Percentiles rank a stretch among this genome's conserved stretches.
Evolutionary conservation across 35 echinoderm and acorn worm genomes (phyloP).

Genomic region (Eucidaris tribuloides): DNA sequence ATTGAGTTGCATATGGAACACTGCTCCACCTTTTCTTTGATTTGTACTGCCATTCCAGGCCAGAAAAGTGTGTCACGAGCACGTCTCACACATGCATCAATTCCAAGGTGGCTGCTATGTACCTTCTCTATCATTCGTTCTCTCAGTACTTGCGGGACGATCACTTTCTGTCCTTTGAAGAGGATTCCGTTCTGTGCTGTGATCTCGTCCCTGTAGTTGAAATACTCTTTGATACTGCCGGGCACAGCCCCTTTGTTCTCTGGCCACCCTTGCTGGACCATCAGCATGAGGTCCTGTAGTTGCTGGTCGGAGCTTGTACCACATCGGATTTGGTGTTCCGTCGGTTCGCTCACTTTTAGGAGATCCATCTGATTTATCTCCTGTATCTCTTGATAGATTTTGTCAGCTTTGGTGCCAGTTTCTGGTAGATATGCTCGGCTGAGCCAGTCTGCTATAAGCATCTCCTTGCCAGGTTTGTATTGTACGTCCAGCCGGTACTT

Average conservation of each 20-base stretch:
- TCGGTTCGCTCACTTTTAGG: constrained; percentile 7
- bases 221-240: constrained; percentile 31
- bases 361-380: constrained; percentile 20
- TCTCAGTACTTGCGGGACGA: constrained; percentile 35
- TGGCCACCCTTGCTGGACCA: constrained; percentile 61
- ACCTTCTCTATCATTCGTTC: constrained; percentile 35
- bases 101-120: constrained; percentile 51
- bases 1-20: constrained; percentile 38
- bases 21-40: constrained; percentile 16
- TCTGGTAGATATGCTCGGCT: constrained; percentile 15
- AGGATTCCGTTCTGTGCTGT: constrained; percentile 72
- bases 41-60: constrained; percentile 53
- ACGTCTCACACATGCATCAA: constrained; percentile 52
- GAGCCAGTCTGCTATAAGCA: constrained; percentile 23
- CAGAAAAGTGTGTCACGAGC: constrained; percentile 60
- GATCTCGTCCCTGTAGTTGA: constrained; percentile 59
- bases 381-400: constrained; percentile 5
- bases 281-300: constrained; percentile 37
- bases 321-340: constrained; percentile 8
- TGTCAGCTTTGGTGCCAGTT: not conserved
- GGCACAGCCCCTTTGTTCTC: constrained; percentile 14
- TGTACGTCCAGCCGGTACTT: constrained; percentile 39
- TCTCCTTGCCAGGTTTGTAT: constrained; percentile 30
- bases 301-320: not conserved
- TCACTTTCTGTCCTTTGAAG: constrained; percentile 49